Conservation (phyloP, 2,113 vertebrate species). For the Athene cunicularia region DNA sequence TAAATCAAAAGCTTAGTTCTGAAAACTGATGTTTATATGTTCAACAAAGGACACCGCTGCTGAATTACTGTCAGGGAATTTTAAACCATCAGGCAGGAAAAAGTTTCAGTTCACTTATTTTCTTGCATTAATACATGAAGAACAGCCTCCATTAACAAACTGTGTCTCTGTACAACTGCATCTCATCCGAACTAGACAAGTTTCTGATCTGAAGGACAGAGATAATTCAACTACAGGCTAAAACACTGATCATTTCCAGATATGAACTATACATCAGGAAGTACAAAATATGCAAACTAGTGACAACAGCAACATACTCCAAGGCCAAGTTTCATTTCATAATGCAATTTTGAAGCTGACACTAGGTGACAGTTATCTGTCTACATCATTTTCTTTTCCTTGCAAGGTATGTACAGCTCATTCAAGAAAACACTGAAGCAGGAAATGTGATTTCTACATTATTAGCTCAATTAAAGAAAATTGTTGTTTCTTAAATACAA, state of each 20-base stretch:
- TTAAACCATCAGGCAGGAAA: background rate
- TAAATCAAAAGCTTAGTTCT: background rate
- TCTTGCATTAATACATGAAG: background rate
- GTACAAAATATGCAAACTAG: background rate
- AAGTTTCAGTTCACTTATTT: background rate
- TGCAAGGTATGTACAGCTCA: background rate
- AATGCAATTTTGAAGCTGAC: background rate
- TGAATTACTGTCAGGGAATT: background rate
- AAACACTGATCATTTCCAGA: background rate
- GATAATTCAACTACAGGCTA: background rate
- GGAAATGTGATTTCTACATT: background rate
- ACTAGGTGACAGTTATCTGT: background rate
- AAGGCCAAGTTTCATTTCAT: background rate
- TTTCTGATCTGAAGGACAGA: background rate
- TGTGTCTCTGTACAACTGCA: background rate
- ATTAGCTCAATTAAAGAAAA: background rate
- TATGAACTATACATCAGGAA: background rate
- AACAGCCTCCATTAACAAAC: background rate
- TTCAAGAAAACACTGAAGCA: background rate
- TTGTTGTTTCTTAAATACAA: accelerated
- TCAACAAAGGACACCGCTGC: background rate
- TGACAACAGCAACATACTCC: background rate
- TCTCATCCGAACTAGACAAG: background rate
- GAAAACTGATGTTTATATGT: background rate
- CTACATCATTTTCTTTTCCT: background rate